These are phyloP conservation scores for Papilio xuthus DNA, from an alignment of 1,140 invertebrate species.

Conservation along the genomic window DNA sequence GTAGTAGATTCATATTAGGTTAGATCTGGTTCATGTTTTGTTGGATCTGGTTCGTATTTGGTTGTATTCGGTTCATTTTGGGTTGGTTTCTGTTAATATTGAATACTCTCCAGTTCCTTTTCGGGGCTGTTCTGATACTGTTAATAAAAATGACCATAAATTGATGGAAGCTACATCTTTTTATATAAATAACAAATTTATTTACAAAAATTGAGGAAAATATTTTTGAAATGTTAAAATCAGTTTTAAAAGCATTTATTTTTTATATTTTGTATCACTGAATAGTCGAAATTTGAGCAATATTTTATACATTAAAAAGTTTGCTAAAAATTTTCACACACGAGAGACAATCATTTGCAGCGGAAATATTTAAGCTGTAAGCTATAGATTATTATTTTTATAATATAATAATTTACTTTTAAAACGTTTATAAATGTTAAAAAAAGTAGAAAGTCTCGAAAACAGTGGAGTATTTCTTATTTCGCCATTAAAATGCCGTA, in stretches of 20 bases:
- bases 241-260: constrained; percentile 23
- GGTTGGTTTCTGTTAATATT: not conserved
- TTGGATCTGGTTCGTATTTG: not conserved
- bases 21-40: no score
- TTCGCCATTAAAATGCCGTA: no score
- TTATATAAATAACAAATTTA: constrained; percentile 36
- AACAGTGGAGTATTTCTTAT: no score
- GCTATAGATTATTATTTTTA: not conserved
- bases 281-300: constrained; percentile 28
- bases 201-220: constrained; percentile 31
- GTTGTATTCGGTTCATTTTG: not conserved
- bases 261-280: not conserved
- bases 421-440: not conserved
- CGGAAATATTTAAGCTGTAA: constrained; percentile 1
- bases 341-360: not conserved
- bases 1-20: not conserved
- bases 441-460: not conserved
- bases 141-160: not conserved
- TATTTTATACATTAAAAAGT: constrained; percentile 17
- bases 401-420: not conserved
- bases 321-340: constrained; percentile 6
- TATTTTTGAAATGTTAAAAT: constrained; percentile 5
- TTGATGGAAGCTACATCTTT: not conserved
- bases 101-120: no score
- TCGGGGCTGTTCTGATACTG: no score